phyloP scores from a whole-genome alignment of 2,113 vertebrate species.

The Ammodramus savannarum region DNA sequence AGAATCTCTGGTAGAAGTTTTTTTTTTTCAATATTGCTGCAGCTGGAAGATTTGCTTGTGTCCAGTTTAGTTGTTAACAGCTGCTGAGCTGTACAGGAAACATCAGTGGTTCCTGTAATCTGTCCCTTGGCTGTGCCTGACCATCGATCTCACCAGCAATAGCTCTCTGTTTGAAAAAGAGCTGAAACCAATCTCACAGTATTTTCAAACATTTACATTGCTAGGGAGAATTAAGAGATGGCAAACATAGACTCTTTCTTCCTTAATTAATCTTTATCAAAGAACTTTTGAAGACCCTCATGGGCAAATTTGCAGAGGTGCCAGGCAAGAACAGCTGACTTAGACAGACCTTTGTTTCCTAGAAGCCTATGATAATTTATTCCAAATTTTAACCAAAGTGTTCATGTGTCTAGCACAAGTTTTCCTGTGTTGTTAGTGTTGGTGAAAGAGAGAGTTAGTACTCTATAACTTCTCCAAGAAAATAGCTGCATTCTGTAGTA shows the following conservation, averaged over 20 bases:
- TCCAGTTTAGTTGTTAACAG: neutral
- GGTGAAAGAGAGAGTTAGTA: neutral
- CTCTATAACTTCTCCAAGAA: neutral
- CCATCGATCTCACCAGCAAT: neutral
- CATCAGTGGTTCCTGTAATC: neutral
- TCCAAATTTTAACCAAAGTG: neutral
- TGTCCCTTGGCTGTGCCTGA: neutral
- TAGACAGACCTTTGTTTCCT: neutral
- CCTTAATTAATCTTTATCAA: neutral
- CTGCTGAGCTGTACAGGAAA: neutral
- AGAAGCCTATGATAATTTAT: neutral
- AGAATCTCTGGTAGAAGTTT: neutral
- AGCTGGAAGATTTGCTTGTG: neutral
- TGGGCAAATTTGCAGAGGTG: neutral
- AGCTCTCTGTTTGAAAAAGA: neutral
- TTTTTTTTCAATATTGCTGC: neutral
- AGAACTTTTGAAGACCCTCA: neutral
- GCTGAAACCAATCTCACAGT: neutral
- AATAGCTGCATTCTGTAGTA: neutral
- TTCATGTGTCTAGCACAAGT: neutral
- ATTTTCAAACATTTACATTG: slow-evolving; percentile 12
- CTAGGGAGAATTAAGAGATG: neutral
- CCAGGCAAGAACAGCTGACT: neutral
- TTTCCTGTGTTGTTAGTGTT: neutral
- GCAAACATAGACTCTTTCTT: neutral